phyloP scores from a whole-genome alignment of 2,113 vertebrate genomes.

The Xyrauchen texanus region DNA sequence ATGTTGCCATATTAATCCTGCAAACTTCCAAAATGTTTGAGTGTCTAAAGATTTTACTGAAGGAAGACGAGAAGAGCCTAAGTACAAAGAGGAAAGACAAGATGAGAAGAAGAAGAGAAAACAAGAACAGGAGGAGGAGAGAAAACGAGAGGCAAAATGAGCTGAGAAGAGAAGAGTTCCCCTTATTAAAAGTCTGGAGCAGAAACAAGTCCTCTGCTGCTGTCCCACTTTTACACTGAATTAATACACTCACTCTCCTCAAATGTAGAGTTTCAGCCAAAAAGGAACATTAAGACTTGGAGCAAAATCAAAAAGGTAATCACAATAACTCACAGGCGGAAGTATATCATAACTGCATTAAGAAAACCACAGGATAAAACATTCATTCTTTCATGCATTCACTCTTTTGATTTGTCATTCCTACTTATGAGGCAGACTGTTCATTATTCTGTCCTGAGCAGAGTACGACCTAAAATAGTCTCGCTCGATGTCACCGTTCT shows the following conservation, averaged over 20 bases:
- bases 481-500: neutral
- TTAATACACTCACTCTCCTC: slow-evolving; percentile 15
- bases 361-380: neutral
- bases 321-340: slow-evolving; percentile 1
- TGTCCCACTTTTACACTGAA: slow-evolving; percentile 22
- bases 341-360: neutral
- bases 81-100: neutral
- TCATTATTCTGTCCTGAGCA: neutral
- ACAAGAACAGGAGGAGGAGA: neutral
- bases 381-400: neutral
- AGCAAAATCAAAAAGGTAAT: slow-evolving; percentile 12
- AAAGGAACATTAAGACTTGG: slow-evolving; percentile 6
- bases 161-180: neutral
- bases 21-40: neutral
- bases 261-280: neutral
- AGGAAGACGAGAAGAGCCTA: neutral
- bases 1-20: neutral
- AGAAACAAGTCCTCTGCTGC: slow-evolving; percentile 14
- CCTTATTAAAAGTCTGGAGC: slow-evolving; percentile 18
- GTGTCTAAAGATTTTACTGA: neutral
- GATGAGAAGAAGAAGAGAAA: neutral
- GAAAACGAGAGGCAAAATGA: neutral
- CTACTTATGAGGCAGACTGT: neutral
- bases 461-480: slow-evolving; percentile 22
- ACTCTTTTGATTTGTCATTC: neutral